Evolutionary conservation across 2,113 vertebrate species (phyloP).

Genomic region (human (Homo sapiens)): DNA sequence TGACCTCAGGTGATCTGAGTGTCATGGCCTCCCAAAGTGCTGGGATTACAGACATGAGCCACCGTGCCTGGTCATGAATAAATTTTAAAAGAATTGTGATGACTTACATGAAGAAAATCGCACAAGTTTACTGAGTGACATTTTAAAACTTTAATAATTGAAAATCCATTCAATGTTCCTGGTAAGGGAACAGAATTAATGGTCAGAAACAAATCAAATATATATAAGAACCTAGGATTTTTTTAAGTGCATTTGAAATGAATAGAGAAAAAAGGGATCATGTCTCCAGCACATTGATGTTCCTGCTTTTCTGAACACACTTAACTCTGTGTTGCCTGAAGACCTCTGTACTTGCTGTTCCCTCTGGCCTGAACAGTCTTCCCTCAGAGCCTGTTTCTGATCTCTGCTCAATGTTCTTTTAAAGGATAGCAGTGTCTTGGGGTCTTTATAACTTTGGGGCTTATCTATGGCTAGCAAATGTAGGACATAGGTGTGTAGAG

Average conservation of each 20-base stretch:
- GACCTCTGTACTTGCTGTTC: neutral
- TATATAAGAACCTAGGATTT: neutral
- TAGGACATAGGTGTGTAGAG: neutral
- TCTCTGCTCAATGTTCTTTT: neutral
- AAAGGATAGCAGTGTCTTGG: neutral
- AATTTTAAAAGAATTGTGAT: neutral
- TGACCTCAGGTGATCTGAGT: too few species aligned
- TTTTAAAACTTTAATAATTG: neutral
- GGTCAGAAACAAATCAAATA: constrained; percentile 40
- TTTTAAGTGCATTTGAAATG: neutral
- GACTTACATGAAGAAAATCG: neutral
- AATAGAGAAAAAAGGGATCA: neutral
- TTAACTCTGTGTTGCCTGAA: neutral
- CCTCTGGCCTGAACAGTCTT: neutral
- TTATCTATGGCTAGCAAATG: neutral
- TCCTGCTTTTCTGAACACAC: neutral
- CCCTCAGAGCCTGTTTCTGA: neutral
- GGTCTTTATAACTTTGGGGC: neutral
- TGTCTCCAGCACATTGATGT: fast-evolving
- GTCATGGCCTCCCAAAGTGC: too few species aligned
- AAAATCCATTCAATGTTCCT: neutral
- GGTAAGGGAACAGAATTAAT: neutral
- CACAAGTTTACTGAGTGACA: neutral
- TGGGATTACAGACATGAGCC: too few species aligned
- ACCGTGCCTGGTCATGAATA: neutral